A percentile compares a stretch with the other conserved stretches of the same genome.
Conservation (phyloP, 2,797 vertebrate genomes). For the Antrozous pallidus region DNA sequence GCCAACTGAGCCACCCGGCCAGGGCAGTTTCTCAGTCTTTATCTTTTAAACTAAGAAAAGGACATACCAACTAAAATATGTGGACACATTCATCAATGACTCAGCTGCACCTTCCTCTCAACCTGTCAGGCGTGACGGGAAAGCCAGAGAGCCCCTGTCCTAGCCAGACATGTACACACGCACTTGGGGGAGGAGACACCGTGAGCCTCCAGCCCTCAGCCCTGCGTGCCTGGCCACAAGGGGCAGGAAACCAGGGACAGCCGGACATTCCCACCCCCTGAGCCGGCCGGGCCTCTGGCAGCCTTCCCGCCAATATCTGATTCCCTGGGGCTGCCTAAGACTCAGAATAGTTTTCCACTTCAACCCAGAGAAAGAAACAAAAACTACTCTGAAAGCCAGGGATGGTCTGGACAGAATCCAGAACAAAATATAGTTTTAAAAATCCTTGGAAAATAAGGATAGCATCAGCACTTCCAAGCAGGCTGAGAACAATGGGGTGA, state of each 20-base stretch:
- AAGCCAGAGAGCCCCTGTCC: neutral
- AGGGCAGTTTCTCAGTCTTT: neutral
- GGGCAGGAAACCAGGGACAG: conserved; percentile 36
- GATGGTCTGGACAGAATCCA: conserved; percentile 49
- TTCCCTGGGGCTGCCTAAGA: conserved; percentile 26
- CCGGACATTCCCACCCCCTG: neutral
- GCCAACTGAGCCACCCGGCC: neutral
- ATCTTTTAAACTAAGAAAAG: neutral
- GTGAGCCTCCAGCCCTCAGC: neutral
- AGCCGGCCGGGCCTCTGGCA: neutral
- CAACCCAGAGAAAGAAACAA: conserved; percentile 56
- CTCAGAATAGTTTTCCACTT: conserved; percentile 67
- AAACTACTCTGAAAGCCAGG: conserved; percentile 20
- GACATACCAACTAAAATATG: neutral
- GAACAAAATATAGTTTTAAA: conserved; percentile 45
- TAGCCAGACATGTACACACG: neutral
- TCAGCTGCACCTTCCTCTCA: neutral
- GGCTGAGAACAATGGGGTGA: conserved; percentile 14
- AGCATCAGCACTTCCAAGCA: neutral
- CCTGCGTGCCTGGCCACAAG: neutral
- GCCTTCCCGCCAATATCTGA: conserved; percentile 28
- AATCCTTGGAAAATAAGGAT: conserved; percentile 56
- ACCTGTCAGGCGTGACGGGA: neutral
- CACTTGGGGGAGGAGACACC: neutral
- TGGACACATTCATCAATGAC: neutral